Evolutionary conservation across 1,140 invertebrate genomes (phyloP), one percentile per base, ranked within the genome.

Genomic region (Drosophila neocordata): DNA sequence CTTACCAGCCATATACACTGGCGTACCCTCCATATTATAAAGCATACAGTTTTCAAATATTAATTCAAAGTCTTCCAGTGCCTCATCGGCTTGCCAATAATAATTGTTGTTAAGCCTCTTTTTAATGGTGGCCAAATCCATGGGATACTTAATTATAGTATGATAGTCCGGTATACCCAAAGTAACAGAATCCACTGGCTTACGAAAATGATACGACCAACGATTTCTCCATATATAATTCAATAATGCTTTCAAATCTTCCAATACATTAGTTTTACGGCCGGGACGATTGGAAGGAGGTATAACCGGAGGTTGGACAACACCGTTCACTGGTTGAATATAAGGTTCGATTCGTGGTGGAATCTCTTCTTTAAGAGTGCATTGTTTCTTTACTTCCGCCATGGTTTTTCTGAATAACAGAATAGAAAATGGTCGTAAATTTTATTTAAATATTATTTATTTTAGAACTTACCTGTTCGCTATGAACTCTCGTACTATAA

Each of bases 271-370:
- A 24, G 74, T 77, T 5, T 22, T 7, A 3, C 74, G 65, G 0
- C 71, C 71, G 0, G 34, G 66, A 1, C 66, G 48, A 20, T 59
- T 55, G 1, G 66, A 51, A 2, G 66, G 74, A n/a, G 71, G 74
- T 6, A 65, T 53, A 15, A 69, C 71, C 9, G 74, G 65, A 27
- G 74, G 74, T 35, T 74, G 71, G 0, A 74, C 74, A 15, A 77
- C 34, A 5, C 74, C 74, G 53, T 77, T 77, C 0, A 74, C 66
- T 4, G 74, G 74, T 11, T 13, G n/a, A 0, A 74, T 8, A 5
- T 20, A 4, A 8, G 63, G 35, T 18, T 70, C 68, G 8, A 35
- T 6, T 8, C 68, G 63, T 0, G 68, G 68, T 1, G 68, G 68
- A n/a, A 61, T n/a, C 9, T 18, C 13, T 1, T 11, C 0, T 11